phyloP scores from a whole-genome alignment of 2,113 vertebrate species.

The Noturus placidus region DNA sequence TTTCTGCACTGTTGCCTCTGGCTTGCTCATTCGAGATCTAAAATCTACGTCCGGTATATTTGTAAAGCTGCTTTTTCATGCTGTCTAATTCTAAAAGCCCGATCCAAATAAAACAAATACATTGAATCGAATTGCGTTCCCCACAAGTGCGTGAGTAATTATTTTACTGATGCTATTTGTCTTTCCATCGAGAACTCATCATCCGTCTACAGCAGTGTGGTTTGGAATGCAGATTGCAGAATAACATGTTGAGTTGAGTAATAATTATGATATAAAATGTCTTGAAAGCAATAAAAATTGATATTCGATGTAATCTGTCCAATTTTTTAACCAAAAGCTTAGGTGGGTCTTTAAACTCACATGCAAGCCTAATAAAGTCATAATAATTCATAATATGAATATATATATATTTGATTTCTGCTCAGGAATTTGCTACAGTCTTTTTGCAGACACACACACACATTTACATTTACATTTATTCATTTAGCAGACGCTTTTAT shows the following conservation, averaged over 20 bases:
- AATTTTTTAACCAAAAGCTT: not conserved
- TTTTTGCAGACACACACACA: not conserved
- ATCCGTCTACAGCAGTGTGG: not conserved
- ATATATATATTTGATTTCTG: not conserved
- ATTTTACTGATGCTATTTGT: not conserved
- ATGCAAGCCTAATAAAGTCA: not conserved
- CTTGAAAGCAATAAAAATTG: not conserved
- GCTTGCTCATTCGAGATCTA: not conserved
- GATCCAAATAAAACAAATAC: not conserved
- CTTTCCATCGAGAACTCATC: not conserved
- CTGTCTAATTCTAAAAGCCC: not conserved
- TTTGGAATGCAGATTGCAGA: not conserved
- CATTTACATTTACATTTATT: too few relatives aligned
- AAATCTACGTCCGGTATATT: not conserved
- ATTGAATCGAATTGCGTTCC: not conserved
- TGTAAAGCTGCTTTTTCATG: not conserved
- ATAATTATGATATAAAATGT: not conserved
- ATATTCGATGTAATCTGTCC: not conserved
- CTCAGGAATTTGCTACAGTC: not conserved
- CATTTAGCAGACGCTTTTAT: too few relatives aligned
- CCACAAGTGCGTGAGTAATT: not conserved
- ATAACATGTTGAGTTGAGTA: not conserved
- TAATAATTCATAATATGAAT: not conserved
- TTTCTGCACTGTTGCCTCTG: not conserved
- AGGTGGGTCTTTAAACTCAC: not conserved